Base-by-base conservation (phyloP, 2,888 invertebrate genomes). In the Thyatira batis region DNA sequence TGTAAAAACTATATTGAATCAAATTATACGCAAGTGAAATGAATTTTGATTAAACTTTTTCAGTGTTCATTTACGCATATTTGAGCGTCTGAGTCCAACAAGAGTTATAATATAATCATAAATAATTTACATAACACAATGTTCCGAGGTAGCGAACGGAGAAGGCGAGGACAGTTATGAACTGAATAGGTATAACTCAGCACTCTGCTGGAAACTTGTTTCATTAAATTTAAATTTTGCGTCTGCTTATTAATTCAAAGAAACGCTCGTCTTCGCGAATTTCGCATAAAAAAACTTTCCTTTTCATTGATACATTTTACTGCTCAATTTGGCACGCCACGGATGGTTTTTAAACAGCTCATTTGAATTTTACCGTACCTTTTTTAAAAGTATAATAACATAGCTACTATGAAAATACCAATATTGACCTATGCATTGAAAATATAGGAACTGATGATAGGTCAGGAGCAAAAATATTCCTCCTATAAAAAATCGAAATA, bases 191-290 rank as follows among this genome's bases (percentile, higher is more conserved):
- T 78, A 76, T 73, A 79, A 76, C 77, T 80, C 73, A 65, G 71
- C 71, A 70, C 77, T 78, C 71, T 63, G 69, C 76, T 66, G 61
- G 71, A 84, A 87, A 87, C 85, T 87, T 87, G 85, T 87, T 87
- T 87, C 85, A 87, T 87, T 87, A 86, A 87, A 86, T 86, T 86
- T 85, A 83, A 87, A 87, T 87, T 87, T 82, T 81, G 76, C 82
- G 76, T 75, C 82, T 80, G 75, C 83, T 87, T 86, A 86, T 85
- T 87, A 87, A 87, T 86, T 87, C 85, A 84, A 76, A 75, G 81
- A 78, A 83, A 79, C 75, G 80, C 63, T 73, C 76, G 73, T 78
- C 79, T 78, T 67, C 71, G 61, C 69, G 75, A 77, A 79, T 77
- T 75, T 67, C 61, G 62, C 39, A 64, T 61, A 65, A 60, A 65